A percentile compares a stretch with the other conserved stretches of the same genome.
Conservation (phyloP, 2,888 invertebrate genomes). For the Morinoia aosen region DNA sequence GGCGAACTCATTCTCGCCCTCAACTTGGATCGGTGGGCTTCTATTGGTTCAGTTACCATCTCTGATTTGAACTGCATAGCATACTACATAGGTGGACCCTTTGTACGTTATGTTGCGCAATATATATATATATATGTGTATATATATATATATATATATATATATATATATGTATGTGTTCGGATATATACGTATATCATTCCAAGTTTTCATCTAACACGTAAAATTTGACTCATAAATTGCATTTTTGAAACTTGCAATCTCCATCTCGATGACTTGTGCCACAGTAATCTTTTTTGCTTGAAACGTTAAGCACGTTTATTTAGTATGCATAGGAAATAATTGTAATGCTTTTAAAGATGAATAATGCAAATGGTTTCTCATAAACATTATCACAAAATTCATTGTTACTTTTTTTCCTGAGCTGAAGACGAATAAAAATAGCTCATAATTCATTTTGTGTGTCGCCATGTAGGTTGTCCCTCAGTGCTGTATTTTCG, state of each 20-base stretch:
- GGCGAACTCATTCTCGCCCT: conserved; percentile 63
- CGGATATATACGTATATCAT: not conserved
- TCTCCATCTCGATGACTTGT: too few relatives aligned
- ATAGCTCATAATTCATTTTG: not conserved
- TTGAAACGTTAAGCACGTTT: too few relatives aligned
- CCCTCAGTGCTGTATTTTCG: not conserved
- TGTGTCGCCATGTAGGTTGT: not conserved
- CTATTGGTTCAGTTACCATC: not conserved
- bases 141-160: not conserved
- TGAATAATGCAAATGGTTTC: not conserved
- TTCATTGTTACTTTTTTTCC: not conserved
- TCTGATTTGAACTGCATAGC: not conserved
- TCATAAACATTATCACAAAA: too few relatives aligned
- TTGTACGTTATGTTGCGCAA: too few relatives aligned
- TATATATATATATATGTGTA: too few relatives aligned
- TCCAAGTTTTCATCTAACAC: not conserved
- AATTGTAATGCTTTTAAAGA: not conserved
- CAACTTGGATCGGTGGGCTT: conserved; percentile 71
- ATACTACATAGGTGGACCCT: not conserved
- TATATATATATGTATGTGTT: too few relatives aligned
- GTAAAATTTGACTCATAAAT: not conserved
- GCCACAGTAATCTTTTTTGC: too few relatives aligned
- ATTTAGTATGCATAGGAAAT: too few relatives aligned
- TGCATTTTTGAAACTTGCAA: too few relatives aligned
- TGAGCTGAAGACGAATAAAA: not conserved